These are phyloP conservation scores for Xenops minutus DNA, from an alignment of 2,797 vertebrate species.

Conservation along the genomic window DNA sequence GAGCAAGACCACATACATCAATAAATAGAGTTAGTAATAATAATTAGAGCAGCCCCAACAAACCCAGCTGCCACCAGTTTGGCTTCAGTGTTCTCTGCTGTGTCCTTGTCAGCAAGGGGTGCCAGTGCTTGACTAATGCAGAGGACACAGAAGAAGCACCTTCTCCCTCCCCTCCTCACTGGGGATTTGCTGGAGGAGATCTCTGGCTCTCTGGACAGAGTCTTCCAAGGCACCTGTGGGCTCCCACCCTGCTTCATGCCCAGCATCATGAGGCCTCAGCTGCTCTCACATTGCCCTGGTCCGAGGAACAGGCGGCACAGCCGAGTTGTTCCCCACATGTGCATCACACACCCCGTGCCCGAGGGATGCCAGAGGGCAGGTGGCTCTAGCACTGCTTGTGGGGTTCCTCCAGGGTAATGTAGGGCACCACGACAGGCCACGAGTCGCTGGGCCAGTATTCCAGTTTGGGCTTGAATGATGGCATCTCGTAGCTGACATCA, in stretches of 20 bases:
- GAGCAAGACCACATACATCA: conserved; percentile 23
- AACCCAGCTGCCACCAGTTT: conserved; percentile 44
- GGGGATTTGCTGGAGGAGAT: not conserved
- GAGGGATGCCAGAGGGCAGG: not conserved
- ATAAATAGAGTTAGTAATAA: conserved; percentile 58
- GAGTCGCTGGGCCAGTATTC: conserved; percentile 88
- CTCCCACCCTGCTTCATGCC: not conserved
- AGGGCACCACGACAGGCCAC: conserved; percentile 85
- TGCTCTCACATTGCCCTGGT: not conserved
- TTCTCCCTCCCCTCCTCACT: not conserved
- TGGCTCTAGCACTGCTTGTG: conserved; percentile 53
- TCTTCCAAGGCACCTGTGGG: not conserved
- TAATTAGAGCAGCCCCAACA: conserved; percentile 27
- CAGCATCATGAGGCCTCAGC: not conserved
- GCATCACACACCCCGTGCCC: accelerated
- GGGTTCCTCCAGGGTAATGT: conserved; percentile 51
- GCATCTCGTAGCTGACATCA: conserved; percentile 84
- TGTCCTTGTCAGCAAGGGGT: not conserved
- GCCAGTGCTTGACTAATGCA: not conserved
- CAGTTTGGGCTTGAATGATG: conserved; percentile 79
- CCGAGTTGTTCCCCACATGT: not conserved
- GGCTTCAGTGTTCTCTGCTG: not conserved
- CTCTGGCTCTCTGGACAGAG: not conserved
- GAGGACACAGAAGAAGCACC: not conserved
- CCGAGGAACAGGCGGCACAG: accelerated